Percentiles rank a stretch among this genome's conserved stretches.
Conservation (phyloP, 2,888 invertebrate species). For the Aromia moschata region DNA sequence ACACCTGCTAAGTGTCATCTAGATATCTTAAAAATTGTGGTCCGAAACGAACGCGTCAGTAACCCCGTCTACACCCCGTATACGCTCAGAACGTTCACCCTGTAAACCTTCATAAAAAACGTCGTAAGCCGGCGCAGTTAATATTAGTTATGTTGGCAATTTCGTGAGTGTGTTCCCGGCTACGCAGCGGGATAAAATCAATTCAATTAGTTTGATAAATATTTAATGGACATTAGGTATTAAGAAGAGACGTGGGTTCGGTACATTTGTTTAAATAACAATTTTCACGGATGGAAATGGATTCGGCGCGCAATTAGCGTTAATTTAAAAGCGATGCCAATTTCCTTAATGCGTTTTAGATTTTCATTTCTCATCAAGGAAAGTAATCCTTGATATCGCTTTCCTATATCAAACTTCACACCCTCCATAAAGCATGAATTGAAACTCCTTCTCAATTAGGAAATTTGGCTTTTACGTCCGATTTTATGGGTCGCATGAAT, state of each 20-base stretch:
- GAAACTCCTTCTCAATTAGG: constrained; percentile 60
- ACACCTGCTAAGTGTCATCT: too few species aligned
- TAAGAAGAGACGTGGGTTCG: constrained; percentile 42
- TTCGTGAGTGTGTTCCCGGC: constrained; percentile 13
- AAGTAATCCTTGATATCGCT: constrained; percentile 62
- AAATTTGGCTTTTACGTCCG: constrained; percentile 60
- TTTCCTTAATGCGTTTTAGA: constrained; percentile 64
- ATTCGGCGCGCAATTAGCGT: constrained; percentile 60
- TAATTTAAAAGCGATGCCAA: constrained; percentile 63
- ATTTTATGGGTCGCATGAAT: constrained; percentile 58
- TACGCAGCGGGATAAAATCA: constrained; percentile 32
- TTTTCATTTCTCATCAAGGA: constrained; percentile 64
- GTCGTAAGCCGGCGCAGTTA: neutral
- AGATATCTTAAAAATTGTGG: too few species aligned
- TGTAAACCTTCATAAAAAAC: too few species aligned
- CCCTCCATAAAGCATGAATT: constrained; percentile 57
- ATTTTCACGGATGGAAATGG: constrained; percentile 57
- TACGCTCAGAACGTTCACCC: too few species aligned
- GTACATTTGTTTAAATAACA: constrained; percentile 54
- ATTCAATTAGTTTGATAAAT: constrained; percentile 53
- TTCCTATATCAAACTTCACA: constrained; percentile 61
- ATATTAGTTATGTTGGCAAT: constrained; percentile 12
- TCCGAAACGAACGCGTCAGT: too few species aligned
- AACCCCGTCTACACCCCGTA: too few species aligned
- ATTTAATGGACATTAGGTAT: constrained; percentile 52